Percentiles rank a stretch among this genome's conserved stretches.
Evolutionary conservation across 2,888 invertebrate genomes (phyloP).

Genomic region (Rambutsinella grinnellia): DNA sequence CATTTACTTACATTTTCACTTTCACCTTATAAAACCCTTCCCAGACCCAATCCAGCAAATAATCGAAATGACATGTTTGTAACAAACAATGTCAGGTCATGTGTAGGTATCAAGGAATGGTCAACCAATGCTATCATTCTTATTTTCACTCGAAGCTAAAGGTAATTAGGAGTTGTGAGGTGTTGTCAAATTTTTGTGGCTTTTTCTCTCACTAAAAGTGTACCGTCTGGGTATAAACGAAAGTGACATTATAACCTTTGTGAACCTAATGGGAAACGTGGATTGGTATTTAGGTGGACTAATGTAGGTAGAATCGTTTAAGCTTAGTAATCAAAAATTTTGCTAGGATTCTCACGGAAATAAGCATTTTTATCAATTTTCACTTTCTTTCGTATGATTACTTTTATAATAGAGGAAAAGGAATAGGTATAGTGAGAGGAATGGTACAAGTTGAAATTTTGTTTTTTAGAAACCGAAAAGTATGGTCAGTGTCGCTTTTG

Average conservation of each 20-base stretch:
- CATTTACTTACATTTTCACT: conserved; percentile 34
- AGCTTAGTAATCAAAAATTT: conserved; percentile 24
- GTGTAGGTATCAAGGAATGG: background rate
- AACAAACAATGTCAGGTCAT: background rate
- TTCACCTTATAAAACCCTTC: conserved; percentile 12
- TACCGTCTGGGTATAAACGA: conserved; percentile 14
- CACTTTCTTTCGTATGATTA: conserved; percentile 43
- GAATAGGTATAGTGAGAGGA: background rate
- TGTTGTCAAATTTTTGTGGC: background rate
- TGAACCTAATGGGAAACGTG: too few species aligned
- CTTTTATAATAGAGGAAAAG: conserved; percentile 8
- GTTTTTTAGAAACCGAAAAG: conserved; percentile 1
- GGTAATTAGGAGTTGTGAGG: too few species aligned
- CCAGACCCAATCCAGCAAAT: conserved; percentile 29
- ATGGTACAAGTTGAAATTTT: background rate
- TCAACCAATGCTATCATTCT: conserved; percentile 15
- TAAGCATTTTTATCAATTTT: conserved; percentile 42
- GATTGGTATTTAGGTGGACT: background rate
- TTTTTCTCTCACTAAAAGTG: background rate
- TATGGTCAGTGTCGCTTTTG: background rate
- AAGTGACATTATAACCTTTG: conserved; percentile 49
- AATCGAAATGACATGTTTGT: conserved; percentile 1
- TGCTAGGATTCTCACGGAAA: conserved; percentile 45
- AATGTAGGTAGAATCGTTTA: background rate
- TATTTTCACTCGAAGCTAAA: conserved; percentile 12